Conservation (phyloP, 1,140 invertebrate species). For the Drosophila azteca region DNA sequence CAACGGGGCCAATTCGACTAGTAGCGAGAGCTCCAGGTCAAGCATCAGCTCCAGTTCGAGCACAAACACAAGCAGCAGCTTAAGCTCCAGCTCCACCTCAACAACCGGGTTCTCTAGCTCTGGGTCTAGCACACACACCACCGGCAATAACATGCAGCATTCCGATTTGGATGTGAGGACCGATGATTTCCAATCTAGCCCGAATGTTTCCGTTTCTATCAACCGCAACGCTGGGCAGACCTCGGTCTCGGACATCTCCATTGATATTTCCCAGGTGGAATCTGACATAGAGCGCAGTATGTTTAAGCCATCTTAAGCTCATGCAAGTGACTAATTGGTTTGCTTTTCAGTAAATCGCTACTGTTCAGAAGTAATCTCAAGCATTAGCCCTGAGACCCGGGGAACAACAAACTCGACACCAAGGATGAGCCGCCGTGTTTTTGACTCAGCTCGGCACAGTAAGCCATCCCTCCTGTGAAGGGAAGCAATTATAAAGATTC, state of each 20-base stretch:
- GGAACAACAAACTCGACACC: slow-evolving; percentile 21
- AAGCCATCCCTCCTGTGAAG: background rate
- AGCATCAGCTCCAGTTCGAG: background rate
- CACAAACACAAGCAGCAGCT: background rate
- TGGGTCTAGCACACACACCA: background rate
- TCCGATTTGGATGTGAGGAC: background rate
- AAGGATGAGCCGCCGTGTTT: slow-evolving; percentile 1
- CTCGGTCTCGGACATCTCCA: background rate
- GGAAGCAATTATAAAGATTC: background rate
- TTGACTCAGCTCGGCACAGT: slow-evolving; percentile 2
- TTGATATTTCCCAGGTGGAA: slow-evolving; percentile 10
- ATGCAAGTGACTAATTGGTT: background rate
- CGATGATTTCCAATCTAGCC: background rate
- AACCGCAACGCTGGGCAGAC: too few relatives aligned
- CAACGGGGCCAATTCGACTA: too few relatives aligned
- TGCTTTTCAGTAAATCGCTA: slow-evolving; percentile 23
- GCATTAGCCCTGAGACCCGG: background rate
- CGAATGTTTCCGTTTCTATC: background rate
- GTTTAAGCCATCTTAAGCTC: background rate
- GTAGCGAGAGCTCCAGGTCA: background rate
- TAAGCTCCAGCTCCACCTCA: background rate
- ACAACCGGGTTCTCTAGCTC: background rate
- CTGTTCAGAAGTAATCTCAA: slow-evolving; percentile 8
- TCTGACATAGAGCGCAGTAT: slow-evolving; percentile 33
- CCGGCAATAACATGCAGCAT: too few relatives aligned